Evolutionary conservation across 2,797 vertebrate genomes (phyloP).

Genomic region (Darevskia nairensis): DNA sequence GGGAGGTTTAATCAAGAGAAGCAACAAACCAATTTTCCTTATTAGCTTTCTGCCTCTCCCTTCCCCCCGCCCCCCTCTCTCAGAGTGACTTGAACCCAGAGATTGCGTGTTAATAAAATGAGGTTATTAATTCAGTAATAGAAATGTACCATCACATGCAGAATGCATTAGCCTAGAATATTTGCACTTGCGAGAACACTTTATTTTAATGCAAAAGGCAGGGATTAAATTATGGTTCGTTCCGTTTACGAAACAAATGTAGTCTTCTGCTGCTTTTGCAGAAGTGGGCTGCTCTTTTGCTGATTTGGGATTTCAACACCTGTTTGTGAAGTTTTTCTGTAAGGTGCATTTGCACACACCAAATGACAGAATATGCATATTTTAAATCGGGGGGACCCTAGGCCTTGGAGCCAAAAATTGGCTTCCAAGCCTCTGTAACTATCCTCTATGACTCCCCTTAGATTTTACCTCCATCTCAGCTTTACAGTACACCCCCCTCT

Average conservation of each 20-base stretch:
- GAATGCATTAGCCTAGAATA: neutral
- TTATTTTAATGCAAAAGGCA: neutral
- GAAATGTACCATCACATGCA: neutral
- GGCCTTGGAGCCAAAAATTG: too few species aligned
- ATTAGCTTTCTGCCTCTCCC: conserved; percentile 9
- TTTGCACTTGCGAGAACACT: too few species aligned
- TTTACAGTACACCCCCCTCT: too few species aligned
- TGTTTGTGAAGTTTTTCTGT: neutral
- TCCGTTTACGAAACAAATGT: neutral
- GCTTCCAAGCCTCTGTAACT: too few species aligned
- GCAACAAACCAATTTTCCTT: conserved; percentile 22
- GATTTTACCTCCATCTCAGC: too few species aligned
- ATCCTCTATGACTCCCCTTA: too few species aligned
- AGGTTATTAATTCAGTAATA: conserved; percentile 22
- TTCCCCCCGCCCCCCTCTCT: neutral
- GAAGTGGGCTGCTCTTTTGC: neutral
- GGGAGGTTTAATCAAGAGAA: conserved; percentile 27
- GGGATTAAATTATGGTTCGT: neutral
- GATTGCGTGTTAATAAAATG: neutral
- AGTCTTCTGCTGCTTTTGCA: neutral
- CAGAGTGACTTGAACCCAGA: neutral
- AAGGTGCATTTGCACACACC: neutral
- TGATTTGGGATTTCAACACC: neutral
- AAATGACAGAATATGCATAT: neutral
- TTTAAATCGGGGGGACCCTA: too few species aligned